phyloP scores from a whole-genome alignment of 2,113 vertebrate genomes.

The Strigops habroptila region DNA sequence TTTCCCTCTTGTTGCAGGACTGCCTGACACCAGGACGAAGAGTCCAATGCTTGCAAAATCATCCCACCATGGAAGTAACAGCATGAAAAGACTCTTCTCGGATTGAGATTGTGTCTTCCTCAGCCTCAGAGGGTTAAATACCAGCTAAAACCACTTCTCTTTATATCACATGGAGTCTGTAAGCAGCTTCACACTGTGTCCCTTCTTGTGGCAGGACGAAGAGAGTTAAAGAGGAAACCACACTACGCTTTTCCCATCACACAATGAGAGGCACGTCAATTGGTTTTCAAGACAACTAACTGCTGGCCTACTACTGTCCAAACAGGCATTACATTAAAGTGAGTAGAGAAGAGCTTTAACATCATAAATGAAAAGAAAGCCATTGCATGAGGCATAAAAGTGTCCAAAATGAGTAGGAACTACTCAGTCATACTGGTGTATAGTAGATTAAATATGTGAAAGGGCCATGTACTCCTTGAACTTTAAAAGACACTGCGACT shows the following conservation, averaged over 20 bases:
- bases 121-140: neutral
- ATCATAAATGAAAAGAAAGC: neutral
- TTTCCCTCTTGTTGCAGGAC: neutral
- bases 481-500: neutral
- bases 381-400: neutral
- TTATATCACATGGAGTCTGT: neutral
- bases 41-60: neutral
- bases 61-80: rapidly evolving
- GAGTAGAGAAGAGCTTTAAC: neutral
- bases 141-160: neutral
- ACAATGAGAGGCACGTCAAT: neutral
- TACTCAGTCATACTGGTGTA: neutral
- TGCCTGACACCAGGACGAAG: rapidly evolving
- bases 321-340: neutral
- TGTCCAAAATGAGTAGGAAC: neutral
- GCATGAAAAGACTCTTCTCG: neutral
- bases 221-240: neutral
- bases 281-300: neutral
- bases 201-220: neutral
- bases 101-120: neutral
- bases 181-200: neutral
- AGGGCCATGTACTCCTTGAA: neutral
- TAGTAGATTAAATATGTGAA: neutral
- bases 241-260: neutral
- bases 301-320: neutral